Evolutionary conservation across 2,888 invertebrate genomes (phyloP).

Genomic region (Cynaeus angustus): DNA sequence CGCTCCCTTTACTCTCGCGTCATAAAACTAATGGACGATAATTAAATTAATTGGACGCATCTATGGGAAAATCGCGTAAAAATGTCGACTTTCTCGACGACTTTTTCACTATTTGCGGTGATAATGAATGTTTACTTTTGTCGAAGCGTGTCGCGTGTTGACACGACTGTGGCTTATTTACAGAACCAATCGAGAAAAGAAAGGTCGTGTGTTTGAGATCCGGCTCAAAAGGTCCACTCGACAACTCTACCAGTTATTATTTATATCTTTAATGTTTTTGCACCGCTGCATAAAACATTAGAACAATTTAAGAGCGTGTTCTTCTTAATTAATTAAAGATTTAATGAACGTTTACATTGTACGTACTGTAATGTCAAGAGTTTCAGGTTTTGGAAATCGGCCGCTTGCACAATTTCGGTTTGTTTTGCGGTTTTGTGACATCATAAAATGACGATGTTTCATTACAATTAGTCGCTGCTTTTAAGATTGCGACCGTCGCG

Average conservation of each 20-base stretch:
- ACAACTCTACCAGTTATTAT: background rate
- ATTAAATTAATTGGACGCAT: conserved; percentile 33
- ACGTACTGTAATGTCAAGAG: conserved; percentile 32
- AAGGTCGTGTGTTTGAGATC: too few species aligned
- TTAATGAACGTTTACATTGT: conserved; percentile 38
- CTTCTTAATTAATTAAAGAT: conserved; percentile 45
- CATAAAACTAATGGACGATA: conserved; percentile 34
- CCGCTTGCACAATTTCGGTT: conserved; percentile 9
- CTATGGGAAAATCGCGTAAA: background rate
- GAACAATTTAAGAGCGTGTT: conserved; percentile 27
- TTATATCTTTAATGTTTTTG: background rate
- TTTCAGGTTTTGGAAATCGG: conserved; percentile 38
- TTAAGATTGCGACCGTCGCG: conserved; percentile 23
- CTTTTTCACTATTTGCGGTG: too few species aligned
- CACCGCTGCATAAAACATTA: conserved; percentile 33
- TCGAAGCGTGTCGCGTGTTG: too few species aligned
- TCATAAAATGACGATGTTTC: conserved; percentile 8
- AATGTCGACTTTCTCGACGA: background rate
- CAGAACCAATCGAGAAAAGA: too few species aligned
- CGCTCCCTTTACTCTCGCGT: conserved; percentile 38
- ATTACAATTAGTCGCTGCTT: conserved; percentile 26
- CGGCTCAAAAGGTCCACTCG: too few species aligned
- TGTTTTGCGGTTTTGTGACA: background rate
- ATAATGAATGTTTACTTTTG: too few species aligned
- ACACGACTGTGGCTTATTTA: too few species aligned